Evolutionary conservation across 2,113 vertebrate genomes (phyloP).

Genomic region (Brachyistius frenatus): DNA sequence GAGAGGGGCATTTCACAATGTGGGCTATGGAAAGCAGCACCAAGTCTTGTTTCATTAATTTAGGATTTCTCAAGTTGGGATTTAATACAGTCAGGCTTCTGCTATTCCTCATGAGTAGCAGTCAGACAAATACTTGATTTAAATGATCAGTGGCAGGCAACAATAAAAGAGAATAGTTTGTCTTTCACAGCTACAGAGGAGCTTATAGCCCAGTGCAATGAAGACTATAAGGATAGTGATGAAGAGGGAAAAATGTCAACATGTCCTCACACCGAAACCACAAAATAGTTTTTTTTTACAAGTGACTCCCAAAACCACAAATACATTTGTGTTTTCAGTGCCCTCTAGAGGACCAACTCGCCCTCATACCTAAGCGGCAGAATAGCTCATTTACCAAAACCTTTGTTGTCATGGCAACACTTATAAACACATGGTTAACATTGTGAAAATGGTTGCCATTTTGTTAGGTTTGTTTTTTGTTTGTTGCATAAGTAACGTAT

Average conservation of each 20-base stretch:
- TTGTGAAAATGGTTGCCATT: no score
- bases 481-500: no score
- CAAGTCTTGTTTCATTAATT: constrained; percentile 14
- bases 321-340: no score
- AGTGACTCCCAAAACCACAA: no score
- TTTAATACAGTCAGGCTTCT: neutral
- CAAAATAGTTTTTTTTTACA: no score
- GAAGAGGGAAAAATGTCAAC: neutral
- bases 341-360: no score
- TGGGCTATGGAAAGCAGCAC: neutral
- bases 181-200: constrained; percentile 21
- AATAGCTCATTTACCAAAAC: no score
- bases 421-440: no score
- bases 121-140: constrained; percentile 15
- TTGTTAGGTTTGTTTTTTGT: no score
- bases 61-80: neutral
- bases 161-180: constrained; percentile 11
- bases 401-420: no score
- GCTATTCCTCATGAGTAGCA: constrained; percentile 16
- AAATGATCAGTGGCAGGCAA: constrained; percentile 12
- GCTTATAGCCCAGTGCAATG: neutral
- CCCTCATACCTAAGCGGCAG: no score
- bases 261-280: no score
- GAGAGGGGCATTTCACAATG: neutral
- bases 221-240: neutral